Conservation (phyloP, 1,140 invertebrate species). For the Euwallacea fornicatus region DNA sequence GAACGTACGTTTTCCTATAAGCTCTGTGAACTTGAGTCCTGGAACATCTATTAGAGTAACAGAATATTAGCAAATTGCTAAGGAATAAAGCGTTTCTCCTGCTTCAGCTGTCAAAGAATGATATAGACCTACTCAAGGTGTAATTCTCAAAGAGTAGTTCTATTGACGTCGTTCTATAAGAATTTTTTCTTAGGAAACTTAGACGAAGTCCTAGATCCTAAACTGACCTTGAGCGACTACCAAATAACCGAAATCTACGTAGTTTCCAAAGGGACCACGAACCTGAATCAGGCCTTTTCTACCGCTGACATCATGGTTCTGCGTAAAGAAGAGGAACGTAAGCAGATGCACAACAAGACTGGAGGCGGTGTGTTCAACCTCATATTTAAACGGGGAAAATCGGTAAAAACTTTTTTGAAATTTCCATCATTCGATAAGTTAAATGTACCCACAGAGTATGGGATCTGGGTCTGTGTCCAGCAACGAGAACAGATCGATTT, state of each 20-base stretch:
- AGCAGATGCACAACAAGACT: slow-evolving; percentile 56
- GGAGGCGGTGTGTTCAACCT: slow-evolving; percentile 59
- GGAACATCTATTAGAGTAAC: no score
- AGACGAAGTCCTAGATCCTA: slow-evolving; percentile 62
- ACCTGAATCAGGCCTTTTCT: slow-evolving; percentile 59
- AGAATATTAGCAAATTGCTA: no score
- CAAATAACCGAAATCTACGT: slow-evolving; percentile 67
- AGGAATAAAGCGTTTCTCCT: no score
- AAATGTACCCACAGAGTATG: slow-evolving; percentile 42
- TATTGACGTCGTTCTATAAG: no score
- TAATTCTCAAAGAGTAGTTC: no score
- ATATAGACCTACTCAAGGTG: no score
- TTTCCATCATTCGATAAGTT: not conserved
- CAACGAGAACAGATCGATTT: slow-evolving; percentile 51
- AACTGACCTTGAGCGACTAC: slow-evolving; percentile 64
- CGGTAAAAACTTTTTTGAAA: slow-evolving; percentile 39
- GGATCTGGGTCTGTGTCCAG: slow-evolving; percentile 52
- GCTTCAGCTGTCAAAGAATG: no score
- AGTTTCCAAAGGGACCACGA: slow-evolving; percentile 58
- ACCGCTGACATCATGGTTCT: slow-evolving; percentile 67
- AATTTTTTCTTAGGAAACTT: slow-evolving; percentile 60
- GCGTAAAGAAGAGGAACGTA: slow-evolving; percentile 61
- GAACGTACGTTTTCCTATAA: no score
- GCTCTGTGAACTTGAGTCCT: no score
- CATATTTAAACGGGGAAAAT: slow-evolving; percentile 55